These are phyloP conservation scores for Rhagoletis pomonella DNA, from an alignment of 1,140 invertebrate genomes.

Conservation along the genomic window DNA sequence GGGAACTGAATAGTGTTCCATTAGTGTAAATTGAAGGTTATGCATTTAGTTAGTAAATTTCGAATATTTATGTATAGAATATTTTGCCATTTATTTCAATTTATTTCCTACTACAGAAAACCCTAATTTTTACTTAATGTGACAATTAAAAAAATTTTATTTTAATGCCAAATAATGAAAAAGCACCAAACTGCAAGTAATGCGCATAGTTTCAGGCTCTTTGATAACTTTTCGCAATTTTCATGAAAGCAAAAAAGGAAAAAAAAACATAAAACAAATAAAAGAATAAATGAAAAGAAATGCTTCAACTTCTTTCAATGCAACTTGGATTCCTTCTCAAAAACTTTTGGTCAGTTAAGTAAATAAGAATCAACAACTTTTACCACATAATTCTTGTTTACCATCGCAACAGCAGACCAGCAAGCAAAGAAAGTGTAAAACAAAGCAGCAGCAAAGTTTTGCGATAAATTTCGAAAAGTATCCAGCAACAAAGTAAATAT, in stretches of 20 bases:
- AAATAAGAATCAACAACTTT: background rate
- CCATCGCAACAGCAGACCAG: background rate
- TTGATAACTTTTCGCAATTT: conserved; percentile 7
- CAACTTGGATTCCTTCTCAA: background rate
- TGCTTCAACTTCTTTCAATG: background rate
- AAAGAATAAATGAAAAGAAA: background rate
- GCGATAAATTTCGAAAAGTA: conserved; percentile 36
- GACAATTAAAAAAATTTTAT: background rate
- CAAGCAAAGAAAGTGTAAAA: background rate
- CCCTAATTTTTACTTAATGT: background rate
- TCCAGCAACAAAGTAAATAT: background rate
- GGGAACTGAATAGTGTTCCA: background rate
- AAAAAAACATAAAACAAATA: background rate
- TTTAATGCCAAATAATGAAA: background rate
- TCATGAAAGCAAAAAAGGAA: background rate
- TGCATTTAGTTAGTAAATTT: background rate
- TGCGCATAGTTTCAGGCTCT: background rate
- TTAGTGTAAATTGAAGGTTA: conserved; percentile 14
- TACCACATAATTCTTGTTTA: conserved; percentile 41
- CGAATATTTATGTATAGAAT: background rate
- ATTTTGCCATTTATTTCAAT: background rate
- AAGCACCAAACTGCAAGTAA: background rate
- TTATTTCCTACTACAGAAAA: background rate
- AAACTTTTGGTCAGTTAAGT: background rate
- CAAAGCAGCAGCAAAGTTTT: background rate